phyloP scores from a whole-genome alignment of 2,888 invertebrate species.

The Chrysomela aeneicollis region DNA sequence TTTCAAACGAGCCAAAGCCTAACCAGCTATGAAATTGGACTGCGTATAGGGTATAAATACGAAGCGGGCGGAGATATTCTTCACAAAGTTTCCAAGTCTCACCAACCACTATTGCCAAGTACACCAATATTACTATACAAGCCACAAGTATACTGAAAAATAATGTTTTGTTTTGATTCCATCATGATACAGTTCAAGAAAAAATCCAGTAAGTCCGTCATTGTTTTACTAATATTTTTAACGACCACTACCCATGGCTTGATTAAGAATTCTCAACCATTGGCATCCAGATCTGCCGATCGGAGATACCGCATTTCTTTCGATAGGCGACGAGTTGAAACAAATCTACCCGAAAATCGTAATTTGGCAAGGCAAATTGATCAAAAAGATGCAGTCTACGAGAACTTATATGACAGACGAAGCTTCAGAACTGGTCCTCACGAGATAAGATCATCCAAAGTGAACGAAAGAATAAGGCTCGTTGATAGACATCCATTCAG shows the following conservation, averaged over 20 bases:
- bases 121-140: conserved; percentile 37
- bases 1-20: conserved; percentile 32
- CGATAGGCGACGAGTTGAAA: conserved; percentile 18
- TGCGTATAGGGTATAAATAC: conserved; percentile 34
- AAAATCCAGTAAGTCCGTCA: conserved; percentile 31
- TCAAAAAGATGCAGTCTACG: conserved; percentile 31
- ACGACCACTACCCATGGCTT: conserved; percentile 32
- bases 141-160: conserved; percentile 28
- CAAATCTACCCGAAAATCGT: conserved; percentile 19
- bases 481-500: neutral
- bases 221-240: conserved; percentile 32
- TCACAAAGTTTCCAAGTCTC: conserved; percentile 31
- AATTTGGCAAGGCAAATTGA: conserved; percentile 21
- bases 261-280: conserved; percentile 21
- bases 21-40: conserved; percentile 36
- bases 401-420: conserved; percentile 36
- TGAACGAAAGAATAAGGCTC: too few relatives aligned
- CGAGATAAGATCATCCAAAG: neutral
- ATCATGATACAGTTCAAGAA: conserved; percentile 35
- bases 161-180: conserved; percentile 28
- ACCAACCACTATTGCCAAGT: conserved; percentile 26
- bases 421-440: conserved; percentile 37
- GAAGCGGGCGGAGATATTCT: neutral
- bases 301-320: conserved; percentile 17
- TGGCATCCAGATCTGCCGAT: conserved; percentile 15